Conservation (phyloP, 2,113 vertebrate genomes). For the Datnioides undecimradiatus region DNA sequence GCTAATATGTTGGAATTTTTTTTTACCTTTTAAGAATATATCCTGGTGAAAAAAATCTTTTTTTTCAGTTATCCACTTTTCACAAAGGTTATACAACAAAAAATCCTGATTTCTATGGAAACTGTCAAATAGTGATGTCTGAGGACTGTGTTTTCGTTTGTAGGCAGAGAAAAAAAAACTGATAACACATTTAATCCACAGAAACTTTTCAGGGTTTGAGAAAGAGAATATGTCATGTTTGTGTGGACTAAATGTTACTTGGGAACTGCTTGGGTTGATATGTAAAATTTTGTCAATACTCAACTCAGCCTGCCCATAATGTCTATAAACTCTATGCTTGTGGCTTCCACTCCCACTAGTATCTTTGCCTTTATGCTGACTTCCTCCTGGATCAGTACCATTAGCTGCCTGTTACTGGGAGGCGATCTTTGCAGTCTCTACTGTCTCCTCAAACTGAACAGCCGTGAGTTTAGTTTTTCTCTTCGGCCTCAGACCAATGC, state of each 20-base stretch:
- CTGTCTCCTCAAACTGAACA: constrained; percentile 4
- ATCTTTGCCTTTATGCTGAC: not conserved
- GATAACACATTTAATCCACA: no score
- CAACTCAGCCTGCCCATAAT: not conserved
- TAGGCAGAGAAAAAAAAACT: not conserved
- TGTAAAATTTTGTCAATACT: not conserved
- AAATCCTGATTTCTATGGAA: not conserved
- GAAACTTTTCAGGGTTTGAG: not conserved
- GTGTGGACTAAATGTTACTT: not conserved
- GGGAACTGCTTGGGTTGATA: not conserved
- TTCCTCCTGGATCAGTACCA: not conserved
- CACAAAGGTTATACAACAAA: not conserved
- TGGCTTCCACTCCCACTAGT: not conserved
- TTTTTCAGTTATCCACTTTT: not conserved
- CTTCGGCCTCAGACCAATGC: constrained; percentile 32
- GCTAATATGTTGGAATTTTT: not conserved
- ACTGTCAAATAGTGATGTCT: not conserved
- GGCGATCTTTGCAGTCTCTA: not conserved
- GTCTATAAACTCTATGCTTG: not conserved
- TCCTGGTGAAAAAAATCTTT: not conserved
- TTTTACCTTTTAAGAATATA: not conserved
- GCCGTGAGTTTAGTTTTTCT: constrained; percentile 9
- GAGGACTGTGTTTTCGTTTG: not conserved
- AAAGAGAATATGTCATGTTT: not conserved
- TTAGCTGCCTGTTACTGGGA: not conserved